Conservation (phyloP, 1,140 invertebrate species). For the Drosophila kikkawai region DNA sequence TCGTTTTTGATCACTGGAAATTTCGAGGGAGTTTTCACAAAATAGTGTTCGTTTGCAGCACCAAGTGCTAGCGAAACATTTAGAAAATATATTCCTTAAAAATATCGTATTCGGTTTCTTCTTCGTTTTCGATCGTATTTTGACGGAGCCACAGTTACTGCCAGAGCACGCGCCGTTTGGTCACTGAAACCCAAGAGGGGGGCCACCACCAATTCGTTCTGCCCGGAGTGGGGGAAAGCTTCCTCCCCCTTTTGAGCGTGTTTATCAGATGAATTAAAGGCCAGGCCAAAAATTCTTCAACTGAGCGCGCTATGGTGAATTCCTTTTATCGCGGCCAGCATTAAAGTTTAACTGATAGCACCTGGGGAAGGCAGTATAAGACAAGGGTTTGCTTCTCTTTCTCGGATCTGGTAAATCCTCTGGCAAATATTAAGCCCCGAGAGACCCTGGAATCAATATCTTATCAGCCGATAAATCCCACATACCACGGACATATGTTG, state of each 20-base stretch:
- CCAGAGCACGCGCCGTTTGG: constrained; percentile 56
- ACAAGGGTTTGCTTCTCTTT: background rate
- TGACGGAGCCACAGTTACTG: constrained; percentile 11
- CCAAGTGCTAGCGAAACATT: constrained; percentile 27
- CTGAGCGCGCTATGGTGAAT: constrained; percentile 66
- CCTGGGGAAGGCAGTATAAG: background rate
- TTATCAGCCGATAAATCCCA: constrained; percentile 37
- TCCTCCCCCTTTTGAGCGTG: constrained; percentile 18
- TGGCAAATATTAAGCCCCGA: constrained; percentile 14
- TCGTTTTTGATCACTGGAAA: constrained; percentile 26
- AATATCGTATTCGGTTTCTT: constrained; percentile 20
- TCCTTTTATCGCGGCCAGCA: constrained; percentile 65
- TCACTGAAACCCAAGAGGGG: constrained; percentile 44
- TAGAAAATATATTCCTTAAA: constrained; percentile 1
- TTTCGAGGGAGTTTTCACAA: constrained; percentile 16
- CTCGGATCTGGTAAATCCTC: constrained; percentile 19
- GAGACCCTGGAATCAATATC: constrained; percentile 25
- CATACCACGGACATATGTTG: constrained; percentile 41
- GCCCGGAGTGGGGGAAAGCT: constrained; percentile 27
- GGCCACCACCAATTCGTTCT: background rate
- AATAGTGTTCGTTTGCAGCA: constrained; percentile 10
- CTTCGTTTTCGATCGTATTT: constrained; percentile 4
- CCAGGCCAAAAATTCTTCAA: constrained; percentile 62
- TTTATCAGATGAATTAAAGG: constrained; percentile 62
- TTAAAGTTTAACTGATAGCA: constrained; percentile 18